Evolutionary conservation across 2,797 vertebrate species (phyloP).

Genomic region (Pelodytes ibericus): DNA sequence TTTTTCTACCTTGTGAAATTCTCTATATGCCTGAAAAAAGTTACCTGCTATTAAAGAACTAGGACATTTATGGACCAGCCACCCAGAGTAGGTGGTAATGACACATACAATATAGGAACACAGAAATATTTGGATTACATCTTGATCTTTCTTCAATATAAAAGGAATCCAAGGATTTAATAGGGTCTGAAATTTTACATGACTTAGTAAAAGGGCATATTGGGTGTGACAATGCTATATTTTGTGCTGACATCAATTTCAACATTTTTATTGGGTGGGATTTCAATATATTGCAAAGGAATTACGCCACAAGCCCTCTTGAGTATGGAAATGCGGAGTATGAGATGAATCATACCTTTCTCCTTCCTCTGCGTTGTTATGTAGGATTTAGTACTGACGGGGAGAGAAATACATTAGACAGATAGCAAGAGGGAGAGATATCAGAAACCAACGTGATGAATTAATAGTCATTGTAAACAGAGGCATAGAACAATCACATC

Average conservation of each 20-base stretch:
- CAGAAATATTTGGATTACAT: not conserved
- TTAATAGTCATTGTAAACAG: conserved; percentile 33
- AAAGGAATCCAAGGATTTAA: not conserved
- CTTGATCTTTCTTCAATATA: not conserved
- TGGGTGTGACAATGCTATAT: not conserved
- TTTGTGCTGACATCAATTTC: not conserved
- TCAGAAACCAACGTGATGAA: conserved; percentile 35
- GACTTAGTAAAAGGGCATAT: not conserved
- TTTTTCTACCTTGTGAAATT: no score
- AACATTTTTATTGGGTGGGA: conserved; percentile 10
- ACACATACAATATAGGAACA: not conserved
- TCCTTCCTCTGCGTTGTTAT: conserved; percentile 4
- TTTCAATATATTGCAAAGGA: conserved; percentile 7
- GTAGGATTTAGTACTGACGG: conserved; percentile 35
- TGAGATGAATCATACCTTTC: conserved; percentile 31
- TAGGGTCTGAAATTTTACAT: not conserved
- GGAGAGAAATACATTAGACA: conserved; percentile 42
- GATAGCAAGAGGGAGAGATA: conserved; percentile 43
- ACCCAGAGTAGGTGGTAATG: no score
- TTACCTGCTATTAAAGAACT: no score
- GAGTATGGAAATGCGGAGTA: conserved; percentile 8
- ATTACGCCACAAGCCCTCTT: conserved; percentile 4
- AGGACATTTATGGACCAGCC: no score
- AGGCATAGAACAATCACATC: conserved; percentile 31
- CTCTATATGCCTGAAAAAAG: no score